Conservation (phyloP, 2,113 vertebrate species). For the Alces alces region DNA sequence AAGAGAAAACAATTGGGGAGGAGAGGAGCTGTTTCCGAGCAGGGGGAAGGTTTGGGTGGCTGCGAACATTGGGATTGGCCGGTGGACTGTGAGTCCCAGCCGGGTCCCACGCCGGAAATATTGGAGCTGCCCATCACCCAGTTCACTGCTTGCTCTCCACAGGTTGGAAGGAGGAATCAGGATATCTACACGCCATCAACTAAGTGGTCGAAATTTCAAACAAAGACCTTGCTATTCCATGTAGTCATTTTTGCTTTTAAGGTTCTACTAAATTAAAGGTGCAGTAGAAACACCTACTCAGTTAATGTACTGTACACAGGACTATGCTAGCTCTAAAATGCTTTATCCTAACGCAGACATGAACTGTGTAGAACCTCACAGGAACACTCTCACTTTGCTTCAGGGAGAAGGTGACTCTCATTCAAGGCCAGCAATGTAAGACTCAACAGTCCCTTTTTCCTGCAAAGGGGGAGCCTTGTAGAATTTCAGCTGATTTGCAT, state of each 20-base stretch:
- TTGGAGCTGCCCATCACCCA: neutral
- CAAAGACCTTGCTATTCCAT: neutral
- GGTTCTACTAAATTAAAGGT: neutral
- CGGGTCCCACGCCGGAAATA: neutral
- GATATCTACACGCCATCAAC: neutral
- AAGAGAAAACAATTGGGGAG: neutral
- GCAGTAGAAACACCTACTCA: neutral
- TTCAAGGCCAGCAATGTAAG: neutral
- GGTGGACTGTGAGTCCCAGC: neutral
- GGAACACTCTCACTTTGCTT: neutral
- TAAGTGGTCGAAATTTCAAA: neutral
- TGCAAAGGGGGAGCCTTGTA: neutral
- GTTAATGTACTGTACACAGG: neutral
- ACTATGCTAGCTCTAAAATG: neutral
- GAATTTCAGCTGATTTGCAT: neutral
- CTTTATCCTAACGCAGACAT: neutral
- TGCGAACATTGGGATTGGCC: neutral
- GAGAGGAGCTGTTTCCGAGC: neutral
- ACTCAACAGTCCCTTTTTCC: neutral
- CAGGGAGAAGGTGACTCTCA: neutral
- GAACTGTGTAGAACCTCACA: neutral
- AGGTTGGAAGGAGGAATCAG: neutral
- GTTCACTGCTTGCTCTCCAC: neutral
- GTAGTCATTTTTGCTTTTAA: constrained; percentile 4
- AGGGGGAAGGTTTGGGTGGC: neutral